These are phyloP conservation scores for Atta texana DNA, from an alignment of 1,140 invertebrate species.

Conservation along the genomic window DNA sequence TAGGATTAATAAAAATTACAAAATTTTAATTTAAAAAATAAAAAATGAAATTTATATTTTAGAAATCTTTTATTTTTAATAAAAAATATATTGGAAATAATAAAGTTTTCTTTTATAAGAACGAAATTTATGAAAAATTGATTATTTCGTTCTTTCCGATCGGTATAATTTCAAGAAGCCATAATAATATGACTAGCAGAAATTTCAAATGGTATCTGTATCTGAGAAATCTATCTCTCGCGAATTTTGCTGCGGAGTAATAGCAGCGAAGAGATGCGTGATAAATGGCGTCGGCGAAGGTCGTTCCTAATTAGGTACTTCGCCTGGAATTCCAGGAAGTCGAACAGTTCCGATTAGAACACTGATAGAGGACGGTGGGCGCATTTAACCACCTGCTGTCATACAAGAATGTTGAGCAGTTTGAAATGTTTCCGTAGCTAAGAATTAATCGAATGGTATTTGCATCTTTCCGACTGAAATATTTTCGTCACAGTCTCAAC, in stretches of 20 bases:
- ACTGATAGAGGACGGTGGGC: slow-evolving; percentile 55
- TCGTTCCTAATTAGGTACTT: slow-evolving; percentile 48
- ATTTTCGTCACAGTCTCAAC: slow-evolving; percentile 5
- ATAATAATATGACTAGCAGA: slow-evolving; percentile 22
- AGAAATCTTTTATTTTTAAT: neutral
- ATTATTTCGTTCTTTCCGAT: neutral
- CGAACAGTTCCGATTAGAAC: slow-evolving; percentile 58
- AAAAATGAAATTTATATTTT: neutral
- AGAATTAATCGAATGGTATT: slow-evolving; percentile 57
- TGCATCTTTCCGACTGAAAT: slow-evolving; percentile 45
- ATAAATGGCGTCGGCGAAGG: slow-evolving; percentile 56
- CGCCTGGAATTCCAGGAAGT: slow-evolving; percentile 55
- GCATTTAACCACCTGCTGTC: slow-evolving; percentile 63
- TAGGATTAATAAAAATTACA: neutral
- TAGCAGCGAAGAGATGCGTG: slow-evolving; percentile 50
- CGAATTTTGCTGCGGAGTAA: slow-evolving; percentile 21
- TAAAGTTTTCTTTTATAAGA: neutral
- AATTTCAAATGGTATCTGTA: neutral
- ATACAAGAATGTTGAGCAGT: slow-evolving; percentile 66
- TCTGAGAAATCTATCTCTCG: slow-evolving; percentile 20
- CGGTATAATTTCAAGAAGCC: neutral
- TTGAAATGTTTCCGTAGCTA: slow-evolving; percentile 61
- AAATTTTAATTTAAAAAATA: neutral
- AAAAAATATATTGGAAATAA: neutral
- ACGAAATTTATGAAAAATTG: neutral